Conservation (phyloP, 1,140 invertebrate genomes). For the Manduca sexta region DNA sequence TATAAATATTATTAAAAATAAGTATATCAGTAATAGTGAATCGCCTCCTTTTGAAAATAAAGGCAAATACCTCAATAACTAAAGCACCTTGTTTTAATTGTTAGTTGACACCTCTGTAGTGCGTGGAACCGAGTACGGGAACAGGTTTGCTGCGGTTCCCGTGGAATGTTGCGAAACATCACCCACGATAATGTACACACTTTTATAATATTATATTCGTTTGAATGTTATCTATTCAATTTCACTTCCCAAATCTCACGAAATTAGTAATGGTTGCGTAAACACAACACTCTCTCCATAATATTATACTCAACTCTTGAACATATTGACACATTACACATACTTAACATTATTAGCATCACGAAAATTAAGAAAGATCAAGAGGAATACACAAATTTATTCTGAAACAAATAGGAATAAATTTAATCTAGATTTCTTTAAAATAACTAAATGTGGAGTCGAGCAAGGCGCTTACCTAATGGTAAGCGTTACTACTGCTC, state of each 20-base stretch:
- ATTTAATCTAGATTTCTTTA: too few species aligned
- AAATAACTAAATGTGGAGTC: too few species aligned
- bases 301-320: too few species aligned
- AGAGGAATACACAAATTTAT: too few species aligned
- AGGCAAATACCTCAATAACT: constrained; percentile 65
- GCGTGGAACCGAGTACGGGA: constrained; percentile 4
- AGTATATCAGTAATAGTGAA: constrained; percentile 69
- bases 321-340: too few species aligned
- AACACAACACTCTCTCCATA: background rate
- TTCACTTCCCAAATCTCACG: constrained; percentile 22
- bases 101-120: constrained; percentile 7
- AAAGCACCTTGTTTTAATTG: constrained; percentile 53
- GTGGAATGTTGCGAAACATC: constrained; percentile 1
- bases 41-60: constrained; percentile 66
- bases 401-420: too few species aligned
- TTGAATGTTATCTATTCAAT: constrained; percentile 10
- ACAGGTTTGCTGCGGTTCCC: constrained; percentile 8
- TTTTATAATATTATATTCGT: background rate
- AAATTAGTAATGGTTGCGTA: background rate
- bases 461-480: too few species aligned
- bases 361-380: too few species aligned
- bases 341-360: too few species aligned
- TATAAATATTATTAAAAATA: constrained; percentile 69
- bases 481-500: too few species aligned
- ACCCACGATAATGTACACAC: background rate